Evolutionary conservation across 2,888 invertebrate species (phyloP).

Genomic region (Sylvicola fuscatus): DNA sequence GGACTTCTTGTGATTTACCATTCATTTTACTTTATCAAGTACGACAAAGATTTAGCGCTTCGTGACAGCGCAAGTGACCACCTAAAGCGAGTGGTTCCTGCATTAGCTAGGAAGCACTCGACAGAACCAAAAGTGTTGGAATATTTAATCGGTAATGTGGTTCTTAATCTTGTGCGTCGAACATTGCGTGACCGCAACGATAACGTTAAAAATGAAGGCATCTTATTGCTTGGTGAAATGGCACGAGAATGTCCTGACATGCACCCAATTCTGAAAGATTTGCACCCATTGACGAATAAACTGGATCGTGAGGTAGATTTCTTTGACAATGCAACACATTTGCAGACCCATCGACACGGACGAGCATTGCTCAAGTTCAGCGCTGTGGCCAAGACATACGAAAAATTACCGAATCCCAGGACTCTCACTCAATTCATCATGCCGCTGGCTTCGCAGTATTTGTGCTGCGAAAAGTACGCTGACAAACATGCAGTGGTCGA

Average conservation of each 20-base stretch:
- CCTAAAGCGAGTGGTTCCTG: conserved; percentile 45
- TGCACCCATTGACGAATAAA: conserved; percentile 43
- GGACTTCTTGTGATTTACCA: conserved; percentile 61
- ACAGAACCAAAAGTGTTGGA: conserved; percentile 33
- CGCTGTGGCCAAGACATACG: conserved; percentile 37
- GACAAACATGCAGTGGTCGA: conserved; percentile 66
- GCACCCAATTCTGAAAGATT: conserved; percentile 50
- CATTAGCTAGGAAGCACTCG: conserved; percentile 34
- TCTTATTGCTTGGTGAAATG: conserved; percentile 56
- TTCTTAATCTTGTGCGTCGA: conserved; percentile 48
- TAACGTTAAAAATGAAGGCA: conserved; percentile 53
- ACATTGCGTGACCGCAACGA: conserved; percentile 53
- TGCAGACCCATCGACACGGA: conserved; percentile 68
- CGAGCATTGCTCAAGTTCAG: conserved; percentile 62
- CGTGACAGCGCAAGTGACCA: conserved; percentile 57
- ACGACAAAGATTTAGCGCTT: conserved; percentile 67
- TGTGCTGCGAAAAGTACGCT: conserved; percentile 54
- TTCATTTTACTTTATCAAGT: conserved; percentile 54
- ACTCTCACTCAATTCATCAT: conserved; percentile 68
- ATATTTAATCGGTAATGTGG: conserved; percentile 47
- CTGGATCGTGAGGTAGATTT: conserved; percentile 76
- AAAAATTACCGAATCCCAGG: conserved; percentile 38
- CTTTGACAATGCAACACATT: conserved; percentile 80
- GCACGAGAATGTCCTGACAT: conserved; percentile 46
- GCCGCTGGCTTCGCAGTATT: conserved; percentile 61